A percentile compares a stretch with the other conserved stretches of the same genome.
phyloP scores from a whole-genome alignment of 2,113 vertebrate genomes.

The Lophotis ruficrista region DNA sequence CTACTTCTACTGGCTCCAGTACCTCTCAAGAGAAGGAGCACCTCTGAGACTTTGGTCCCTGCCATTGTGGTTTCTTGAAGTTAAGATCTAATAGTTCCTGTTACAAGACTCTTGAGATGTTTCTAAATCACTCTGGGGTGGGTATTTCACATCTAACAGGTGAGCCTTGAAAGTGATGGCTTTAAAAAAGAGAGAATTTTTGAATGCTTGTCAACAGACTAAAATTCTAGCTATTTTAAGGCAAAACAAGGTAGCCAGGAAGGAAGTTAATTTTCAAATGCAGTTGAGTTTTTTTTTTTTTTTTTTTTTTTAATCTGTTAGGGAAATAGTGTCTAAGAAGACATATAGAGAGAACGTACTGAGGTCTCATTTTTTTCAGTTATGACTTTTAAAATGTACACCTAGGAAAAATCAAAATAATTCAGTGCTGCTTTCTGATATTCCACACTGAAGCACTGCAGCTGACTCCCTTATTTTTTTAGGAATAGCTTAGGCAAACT shows the following conservation, averaged over 20 bases:
- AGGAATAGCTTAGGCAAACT: background rate
- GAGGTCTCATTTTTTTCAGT: background rate
- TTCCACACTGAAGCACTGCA: background rate
- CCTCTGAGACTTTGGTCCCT: background rate
- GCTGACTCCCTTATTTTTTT: background rate
- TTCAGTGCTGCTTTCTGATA: background rate
- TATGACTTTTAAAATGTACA: background rate
- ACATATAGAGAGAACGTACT: background rate
- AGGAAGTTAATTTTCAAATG: background rate
- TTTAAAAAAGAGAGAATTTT: background rate
- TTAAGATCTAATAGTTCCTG: background rate
- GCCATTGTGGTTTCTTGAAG: background rate
- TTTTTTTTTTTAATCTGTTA: background rate
- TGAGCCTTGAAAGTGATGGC: background rate
- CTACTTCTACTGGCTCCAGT: background rate
- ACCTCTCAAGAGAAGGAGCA: background rate
- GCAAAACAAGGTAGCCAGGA: background rate
- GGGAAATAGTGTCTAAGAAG: background rate
- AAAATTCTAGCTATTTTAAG: background rate
- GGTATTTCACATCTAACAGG: background rate
- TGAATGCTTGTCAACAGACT: background rate
- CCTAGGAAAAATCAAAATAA: background rate
- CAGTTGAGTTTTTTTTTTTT: background rate
- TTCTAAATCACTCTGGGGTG: background rate
- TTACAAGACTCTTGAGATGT: background rate